Base-by-base conservation (phyloP, 2,113 vertebrate genomes). In the Mus spicilegus region DNA sequence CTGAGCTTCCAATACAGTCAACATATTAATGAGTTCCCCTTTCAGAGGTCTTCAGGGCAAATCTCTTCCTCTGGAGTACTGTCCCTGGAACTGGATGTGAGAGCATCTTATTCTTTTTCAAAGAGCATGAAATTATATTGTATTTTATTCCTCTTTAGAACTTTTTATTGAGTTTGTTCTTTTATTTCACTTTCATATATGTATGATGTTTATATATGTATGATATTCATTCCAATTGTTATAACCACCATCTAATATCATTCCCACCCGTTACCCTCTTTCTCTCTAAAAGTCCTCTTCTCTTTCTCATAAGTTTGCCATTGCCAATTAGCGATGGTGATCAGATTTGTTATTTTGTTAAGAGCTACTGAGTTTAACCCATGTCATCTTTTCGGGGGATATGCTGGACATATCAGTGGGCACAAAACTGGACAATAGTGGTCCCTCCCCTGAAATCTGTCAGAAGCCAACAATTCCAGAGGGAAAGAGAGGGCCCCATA, bases 71-170 rank as follows among this genome's bases (percentile, higher is more conserved):
- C 82, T 6, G 70, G 81, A 12, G 91, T 85, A 76, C 69, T 73
- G 3, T 88, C 70, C 36, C 30, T 76, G 17, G 51, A 86, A 86
- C 51, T 93, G 33, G 51, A 73, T 89, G 19, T 81, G 9, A 75
- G 95, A 96, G 49, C 20, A 72, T 70, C 89, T 3, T 87, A 7
- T 92, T 54, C 17, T 22, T 95, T 86, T 97, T 58, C 58, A 93
- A 65, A 33, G 76, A 73, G 93, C 93, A 96, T 36, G 54, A 95
- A 87, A 61, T 96, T 49, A 46, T 72, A 51, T 24, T 20, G 16
- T 88, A 19, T 84, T 67, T 12, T 94, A 96, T 93, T 95, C 87
- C 1, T 49, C 36, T 33, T 69, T 28, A 9, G 39, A 84, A 17
- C 7, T 1, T 84, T 42, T 17, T 28, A 61, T 42, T 63, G 58